phyloP scores from a whole-genome alignment of 1,140 invertebrate genomes.

The Drosophila trapezifrons region DNA sequence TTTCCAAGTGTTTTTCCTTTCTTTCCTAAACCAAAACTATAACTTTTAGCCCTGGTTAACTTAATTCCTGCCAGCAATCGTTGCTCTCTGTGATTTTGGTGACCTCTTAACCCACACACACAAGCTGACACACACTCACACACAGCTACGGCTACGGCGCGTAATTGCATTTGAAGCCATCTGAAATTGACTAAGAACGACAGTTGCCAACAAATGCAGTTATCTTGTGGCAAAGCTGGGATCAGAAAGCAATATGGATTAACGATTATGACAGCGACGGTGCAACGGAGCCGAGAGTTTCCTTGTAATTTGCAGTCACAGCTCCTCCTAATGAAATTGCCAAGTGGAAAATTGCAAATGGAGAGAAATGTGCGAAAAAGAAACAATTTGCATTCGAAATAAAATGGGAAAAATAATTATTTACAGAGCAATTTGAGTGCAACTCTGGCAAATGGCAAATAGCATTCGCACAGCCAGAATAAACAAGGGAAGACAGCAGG shows the following conservation, averaged over 20 bases:
- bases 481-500: constrained; percentile 12
- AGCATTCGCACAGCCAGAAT: constrained; percentile 1
- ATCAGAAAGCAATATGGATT: constrained; percentile 40
- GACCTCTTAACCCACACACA: constrained; percentile 4
- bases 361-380: constrained; percentile 24
- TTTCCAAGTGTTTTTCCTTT: not conserved
- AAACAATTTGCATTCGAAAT: constrained; percentile 64
- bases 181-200: constrained; percentile 28
- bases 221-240: constrained; percentile 16
- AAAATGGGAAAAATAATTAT: constrained; percentile 64
- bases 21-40: not conserved
- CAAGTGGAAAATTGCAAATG: constrained; percentile 17
- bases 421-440: constrained; percentile 60
- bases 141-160: not conserved
- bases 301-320: constrained; percentile 28
- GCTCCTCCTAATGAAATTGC: constrained; percentile 27
- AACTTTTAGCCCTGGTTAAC: not conserved
- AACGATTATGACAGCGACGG: constrained; percentile 26
- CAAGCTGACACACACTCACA: not conserved
- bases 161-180: constrained; percentile 48
- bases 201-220: constrained; percentile 30
- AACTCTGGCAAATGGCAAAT: constrained; percentile 19
- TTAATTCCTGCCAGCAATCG: not conserved
- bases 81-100: constrained; percentile 10
- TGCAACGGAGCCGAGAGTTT: not conserved